Evolutionary conservation across 2,113 vertebrate genomes (phyloP), one percentile per base, ranked within the genome.

Genomic region (Cyphomyrus plagiostoma): DNA sequence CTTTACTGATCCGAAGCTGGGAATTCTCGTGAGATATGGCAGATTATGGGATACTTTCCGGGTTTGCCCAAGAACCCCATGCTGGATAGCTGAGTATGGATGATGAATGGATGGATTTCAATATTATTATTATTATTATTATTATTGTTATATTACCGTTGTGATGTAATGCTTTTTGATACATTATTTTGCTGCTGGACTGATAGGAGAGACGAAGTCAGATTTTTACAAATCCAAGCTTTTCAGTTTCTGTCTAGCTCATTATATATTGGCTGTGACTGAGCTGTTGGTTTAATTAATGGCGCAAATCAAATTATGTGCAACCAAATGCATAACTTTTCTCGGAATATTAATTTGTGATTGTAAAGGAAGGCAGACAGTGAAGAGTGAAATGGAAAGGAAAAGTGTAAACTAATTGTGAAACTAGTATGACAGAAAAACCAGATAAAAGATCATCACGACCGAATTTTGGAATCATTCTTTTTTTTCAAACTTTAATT

Each of bases 281-380:
- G 45, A 84, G 82, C 82, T 84, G 39, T 84, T 84, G 82, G 23
- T 48, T 84, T 84, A 11, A 84, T 45, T 46, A 45, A 84, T 84
- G 82, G 82, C 42, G 45, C 10, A 84, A 46, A 45, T 84, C 82
- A 84, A 84, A 84, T 48, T 48, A 46, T 84, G 45, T 45, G 35
- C 82, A 84, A 84, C 82, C 82, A 84, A 45, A 84, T 46, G 42
- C 39, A 48, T 84, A 84, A 46, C 19, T 84, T 45, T 84, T 23
- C 39, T 46, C 42, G 0, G 82, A 70, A 70, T 70, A 70, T 80
- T 42, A 80, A 80, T 80, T 80, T 80, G 74, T 80, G 74, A 39
- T 80, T 80, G 35, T 80, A 80, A 80, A 42, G 30, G 35, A 42
- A 42, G 30, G 74, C 35, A 39, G 30, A 80, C 30, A 80, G 35